Base-by-base conservation (phyloP, 2,113 vertebrate genomes). In the Gavia stellata region DNA sequence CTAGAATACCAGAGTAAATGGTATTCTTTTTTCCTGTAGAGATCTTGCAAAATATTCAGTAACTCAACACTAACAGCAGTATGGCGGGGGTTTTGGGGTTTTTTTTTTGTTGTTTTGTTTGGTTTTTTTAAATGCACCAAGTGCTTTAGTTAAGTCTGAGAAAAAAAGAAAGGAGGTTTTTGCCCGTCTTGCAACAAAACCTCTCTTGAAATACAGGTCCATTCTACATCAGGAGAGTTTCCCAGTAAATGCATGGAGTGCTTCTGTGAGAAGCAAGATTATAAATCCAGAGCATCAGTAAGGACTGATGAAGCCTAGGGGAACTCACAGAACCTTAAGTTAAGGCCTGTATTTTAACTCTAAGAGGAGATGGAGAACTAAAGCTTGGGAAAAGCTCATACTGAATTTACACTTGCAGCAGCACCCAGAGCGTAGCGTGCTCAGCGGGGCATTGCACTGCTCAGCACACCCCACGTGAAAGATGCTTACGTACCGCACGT, bases 401-500 rank as follows among this genome's bases (percentile, higher is more conserved):
- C 36, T 55, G 10, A 42, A 4, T 13, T 17, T 33, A 29, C 47
- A 19, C n/a, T 26, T 34, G 2, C 38, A 53, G 63, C 4, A 6
- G 59, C 3, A 47, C 33, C 40, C 50, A 49, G 80, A 86, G 53
- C 6, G 3, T 0, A 12, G 29, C 19, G 36, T 0, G 1, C 36
- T 17, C 68, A 3, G 6, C 3, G 7, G 17, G 70, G 28, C 67
- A 65, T 0, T 4, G 21, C 58, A 24, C 50, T 2, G 26, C 14
- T 33, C 85, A 15, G 31, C 8, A n/a, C 38, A 0, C 0, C 38
- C 47, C 50, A 34, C 4, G 1, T 2, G 3, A 56, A 21, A 72
- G 47, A 15, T 2, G 3, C 23, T 11, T 7, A 17, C 50, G 38
- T 47, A 8, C 9, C 66, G 8, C 26, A 17, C 0, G 0, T 3